Base-by-base conservation (phyloP, 2,888 invertebrate species). In the Drosophila pseudotakahashii region DNA sequence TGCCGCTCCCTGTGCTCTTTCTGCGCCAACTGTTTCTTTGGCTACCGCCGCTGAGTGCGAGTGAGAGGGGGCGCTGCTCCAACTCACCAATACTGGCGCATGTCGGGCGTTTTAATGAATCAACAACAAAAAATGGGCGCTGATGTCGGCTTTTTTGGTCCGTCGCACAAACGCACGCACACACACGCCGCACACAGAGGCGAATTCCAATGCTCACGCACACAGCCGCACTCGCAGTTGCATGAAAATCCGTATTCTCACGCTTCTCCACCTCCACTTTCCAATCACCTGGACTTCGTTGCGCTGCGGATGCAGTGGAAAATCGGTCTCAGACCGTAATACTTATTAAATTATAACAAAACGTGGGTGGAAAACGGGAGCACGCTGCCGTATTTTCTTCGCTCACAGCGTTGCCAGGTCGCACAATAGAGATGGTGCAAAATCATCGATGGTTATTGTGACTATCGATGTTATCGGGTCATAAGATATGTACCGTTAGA, bases 121-220 rank as follows among this genome's bases (percentile, higher is more conserved):
- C 83, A 89, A 89, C 90, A 89, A 89, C 87, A 89, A 86, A 88
- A 88, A 80, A 75, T 79, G 89, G 88, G 78, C 88, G 86, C 79
- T 83, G 73, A 76, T 77, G 89, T 88, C 89, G 89, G 89, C 89
- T 88, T 89, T 89, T 87, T 90, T 89, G 85, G 85, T 77, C 82
- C 76, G 77, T 71, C 78, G 76, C 84, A 69, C 73, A 80, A 45
- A 54, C 74, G 32, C 42, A 70, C 80, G 59, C 76, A 66, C 69
- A 81, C 69, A 78, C 76, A 66, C 63, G 44, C 60, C 78, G 60
- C 76, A 70, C 72, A 88, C 75, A 81, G 77, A 69, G 67, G 61
- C 75, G 67, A 75, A 80, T 84, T 81, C 79, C 79, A 77, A 73
- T 73, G 69, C 85, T 84, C 73, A 59, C 58, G 55, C 64, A 67